A percentile compares a stretch with the other conserved stretches of the same genome.
These are phyloP conservation scores for Solea solea DNA, from an alignment of 2,113 vertebrate species.

Conservation along the genomic window DNA sequence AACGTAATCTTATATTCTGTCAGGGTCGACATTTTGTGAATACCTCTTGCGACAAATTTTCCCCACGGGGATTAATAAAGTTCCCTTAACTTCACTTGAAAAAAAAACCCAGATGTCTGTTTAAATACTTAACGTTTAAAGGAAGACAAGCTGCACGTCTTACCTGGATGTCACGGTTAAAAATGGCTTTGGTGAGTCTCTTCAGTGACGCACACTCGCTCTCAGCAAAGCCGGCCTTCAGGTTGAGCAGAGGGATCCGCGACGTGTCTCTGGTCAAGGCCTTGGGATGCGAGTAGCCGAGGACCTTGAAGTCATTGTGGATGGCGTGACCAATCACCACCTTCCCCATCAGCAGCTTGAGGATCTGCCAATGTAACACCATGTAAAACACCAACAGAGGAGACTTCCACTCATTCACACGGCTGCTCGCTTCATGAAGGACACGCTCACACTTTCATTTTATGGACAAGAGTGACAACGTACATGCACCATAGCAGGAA, in stretches of 20 bases:
- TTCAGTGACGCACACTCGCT: constrained; percentile 83
- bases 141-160: neutral
- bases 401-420: too few species aligned
- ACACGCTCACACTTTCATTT: too few species aligned
- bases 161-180: constrained; percentile 92
- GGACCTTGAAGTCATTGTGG: constrained; percentile 91
- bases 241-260: constrained; percentile 87
- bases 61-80: too few species aligned
- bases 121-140: neutral
- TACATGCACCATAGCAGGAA: too few species aligned
- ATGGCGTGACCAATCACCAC: constrained; percentile 90
- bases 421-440: too few species aligned
- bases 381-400: too few species aligned
- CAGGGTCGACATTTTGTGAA: too few species aligned
- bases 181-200: constrained; percentile 87
- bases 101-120: too few species aligned
- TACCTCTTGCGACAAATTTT: too few species aligned
- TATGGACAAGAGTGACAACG: too few species aligned
- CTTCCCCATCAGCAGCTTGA: constrained; percentile 88
- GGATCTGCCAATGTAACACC: constrained; percentile 79
- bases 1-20: too few species aligned
- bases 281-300: constrained; percentile 85
- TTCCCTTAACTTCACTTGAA: too few species aligned
- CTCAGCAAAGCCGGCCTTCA: constrained; percentile 81
- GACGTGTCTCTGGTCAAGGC: constrained; percentile 88